Conservation (phyloP, 1,140 invertebrate species). For the Eriocheir sinensis region DNA sequence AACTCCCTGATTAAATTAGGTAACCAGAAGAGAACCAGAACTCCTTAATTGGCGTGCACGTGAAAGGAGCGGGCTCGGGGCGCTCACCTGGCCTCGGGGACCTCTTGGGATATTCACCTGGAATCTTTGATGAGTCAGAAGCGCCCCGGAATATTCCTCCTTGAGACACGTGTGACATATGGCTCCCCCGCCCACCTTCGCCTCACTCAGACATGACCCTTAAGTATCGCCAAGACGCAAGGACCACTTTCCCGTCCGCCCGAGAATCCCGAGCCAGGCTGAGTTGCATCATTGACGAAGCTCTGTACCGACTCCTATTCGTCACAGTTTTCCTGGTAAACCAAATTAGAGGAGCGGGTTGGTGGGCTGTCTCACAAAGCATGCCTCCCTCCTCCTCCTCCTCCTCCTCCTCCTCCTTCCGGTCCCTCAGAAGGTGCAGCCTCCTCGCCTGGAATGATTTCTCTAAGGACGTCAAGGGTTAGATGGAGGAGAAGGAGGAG, state of each 20-base stretch:
- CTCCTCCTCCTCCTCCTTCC: not conserved
- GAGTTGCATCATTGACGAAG: constrained; percentile 64
- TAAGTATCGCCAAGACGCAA: not conserved
- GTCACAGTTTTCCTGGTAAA: constrained; percentile 56
- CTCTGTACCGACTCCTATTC: constrained; percentile 32
- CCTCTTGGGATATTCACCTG: not conserved
- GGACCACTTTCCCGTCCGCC: constrained; percentile 2
- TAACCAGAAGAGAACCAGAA: constrained; percentile 42
- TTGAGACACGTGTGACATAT: not conserved
- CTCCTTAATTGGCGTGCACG: constrained; percentile 56
- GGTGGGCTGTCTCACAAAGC: constrained; percentile 52
- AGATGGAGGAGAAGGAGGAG: not conserved
- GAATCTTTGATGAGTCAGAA: constrained; percentile 8
- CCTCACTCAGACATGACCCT: constrained; percentile 26
- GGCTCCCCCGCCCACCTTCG: not conserved
- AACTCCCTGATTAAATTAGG: not conserved
- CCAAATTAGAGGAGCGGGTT: constrained; percentile 68
- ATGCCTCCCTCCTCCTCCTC: not conserved
- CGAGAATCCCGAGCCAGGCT: not conserved
- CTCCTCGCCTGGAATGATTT: constrained; percentile 33
- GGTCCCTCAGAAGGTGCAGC: constrained; percentile 25
- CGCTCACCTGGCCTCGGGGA: constrained; percentile 35
- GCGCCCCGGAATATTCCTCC: not conserved
- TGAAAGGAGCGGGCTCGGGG: not conserved
- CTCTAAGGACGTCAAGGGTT: constrained; percentile 27